phyloP scores from a whole-genome alignment of 2,888 invertebrate species.

The Acrocera orbiculus region DNA sequence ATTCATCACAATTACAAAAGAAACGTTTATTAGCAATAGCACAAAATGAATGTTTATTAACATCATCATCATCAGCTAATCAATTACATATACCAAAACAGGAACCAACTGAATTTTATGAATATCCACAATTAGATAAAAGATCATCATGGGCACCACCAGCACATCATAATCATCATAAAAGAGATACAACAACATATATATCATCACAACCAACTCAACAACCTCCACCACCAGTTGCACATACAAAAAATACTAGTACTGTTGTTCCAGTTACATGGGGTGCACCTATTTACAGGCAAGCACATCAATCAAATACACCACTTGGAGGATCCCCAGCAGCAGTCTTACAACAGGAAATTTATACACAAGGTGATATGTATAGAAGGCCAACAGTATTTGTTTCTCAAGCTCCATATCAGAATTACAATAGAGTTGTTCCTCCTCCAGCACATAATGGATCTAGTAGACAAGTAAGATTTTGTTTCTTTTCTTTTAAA shows the following conservation, averaged over 20 bases:
- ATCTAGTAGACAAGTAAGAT: conserved; percentile 32
- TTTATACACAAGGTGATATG: conserved; percentile 35
- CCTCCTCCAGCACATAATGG: conserved; percentile 32
- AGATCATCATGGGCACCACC: conserved; percentile 34
- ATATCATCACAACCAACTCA: conserved; percentile 11
- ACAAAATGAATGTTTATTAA: conserved; percentile 53
- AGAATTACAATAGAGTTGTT: conserved; percentile 28
- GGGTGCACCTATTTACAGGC: conserved; percentile 29
- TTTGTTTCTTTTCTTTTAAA: conserved; percentile 14
- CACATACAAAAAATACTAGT: conserved; percentile 29
- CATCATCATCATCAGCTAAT: conserved; percentile 27
- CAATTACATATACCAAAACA: conserved; percentile 31
- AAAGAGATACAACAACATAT: conserved; percentile 27
- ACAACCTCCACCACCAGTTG: conserved; percentile 30
- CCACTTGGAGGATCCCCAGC: conserved; percentile 31
- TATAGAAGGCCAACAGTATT: conserved; percentile 52
- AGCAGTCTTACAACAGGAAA: conserved; percentile 28
- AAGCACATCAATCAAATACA: conserved; percentile 38
- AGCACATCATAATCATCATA: conserved; percentile 29
- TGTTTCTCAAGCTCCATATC: conserved; percentile 37
- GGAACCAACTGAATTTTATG: conserved; percentile 30
- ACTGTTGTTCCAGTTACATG: conserved; percentile 24
- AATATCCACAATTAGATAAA: conserved; percentile 26
- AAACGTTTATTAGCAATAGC: conserved; percentile 76
- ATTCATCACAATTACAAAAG: conserved; percentile 64